Evolutionary conservation across 1,140 invertebrate species (phyloP), one percentile per base, ranked within the genome.

Genomic region (Drosophila equinoxialis): DNA sequence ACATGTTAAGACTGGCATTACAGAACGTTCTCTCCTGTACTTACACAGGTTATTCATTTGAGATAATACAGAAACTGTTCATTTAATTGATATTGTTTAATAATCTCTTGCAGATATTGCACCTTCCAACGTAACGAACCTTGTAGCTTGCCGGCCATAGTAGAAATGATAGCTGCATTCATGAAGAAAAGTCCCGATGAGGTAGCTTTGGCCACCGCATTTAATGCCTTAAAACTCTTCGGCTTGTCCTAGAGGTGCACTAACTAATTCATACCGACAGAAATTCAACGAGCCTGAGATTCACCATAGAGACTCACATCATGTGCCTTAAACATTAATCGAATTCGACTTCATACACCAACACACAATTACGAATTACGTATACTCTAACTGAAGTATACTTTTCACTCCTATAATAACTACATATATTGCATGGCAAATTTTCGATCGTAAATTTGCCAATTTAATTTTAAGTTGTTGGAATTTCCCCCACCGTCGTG

Each of bases 71-170:
- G 30, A 30, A 30, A 30, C 6, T 23, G 17, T 14, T 39, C 3
- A 55, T 6, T 26, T 20, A 10, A 10, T 39, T 23, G 51, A 59
- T 59, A 0, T 3, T 26, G 35, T 55, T 5, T 33, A 13, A 11
- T 10, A 60, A 20, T 57, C 13, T 6, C 1, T 75, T 94, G 94
- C 75, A 94, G 95, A 73, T 98, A 98, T 93, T 98, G 97, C 92
- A 98, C 97, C 65, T 99, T 99, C 93, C 97, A 99, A 93, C 94
- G 98, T 73, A 99, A 99, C 91, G 98, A 99, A 93, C 98, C 98
- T 0, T 98, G 98, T 93, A 97, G 97, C 14, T 93, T 99, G 65
- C 97, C 98, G 13, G 97, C 97, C 35, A 97, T 98, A 60, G 96
- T 98, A 14, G 98, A 99, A 93, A 96, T 99, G 94, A 95, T 99